phyloP scores from a whole-genome alignment of 2,888 invertebrate species.

The Rhimphoctona megacephalus region DNA sequence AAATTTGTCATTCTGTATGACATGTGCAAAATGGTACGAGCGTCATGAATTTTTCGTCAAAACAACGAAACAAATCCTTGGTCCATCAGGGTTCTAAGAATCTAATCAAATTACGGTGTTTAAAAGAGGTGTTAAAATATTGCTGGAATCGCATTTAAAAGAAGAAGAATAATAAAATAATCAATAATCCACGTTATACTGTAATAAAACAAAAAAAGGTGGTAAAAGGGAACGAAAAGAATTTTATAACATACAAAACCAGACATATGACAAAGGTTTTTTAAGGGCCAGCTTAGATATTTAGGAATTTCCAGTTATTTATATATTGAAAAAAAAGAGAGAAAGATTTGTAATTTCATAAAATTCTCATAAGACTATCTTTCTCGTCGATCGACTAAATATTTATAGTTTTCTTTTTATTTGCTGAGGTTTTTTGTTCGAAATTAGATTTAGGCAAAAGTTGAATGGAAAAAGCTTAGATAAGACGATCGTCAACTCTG shows the following conservation, averaged over 20 bases:
- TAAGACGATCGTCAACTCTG: constrained; percentile 54
- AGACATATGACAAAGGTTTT: constrained; percentile 51
- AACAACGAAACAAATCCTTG: constrained; percentile 48
- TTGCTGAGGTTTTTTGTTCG: constrained; percentile 10
- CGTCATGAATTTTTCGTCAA: constrained; percentile 57
- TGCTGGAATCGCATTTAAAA: constrained; percentile 32
- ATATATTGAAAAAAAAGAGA: neutral
- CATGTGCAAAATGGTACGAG: constrained; percentile 39
- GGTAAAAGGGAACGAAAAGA: constrained; percentile 31
- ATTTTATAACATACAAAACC: constrained; percentile 21
- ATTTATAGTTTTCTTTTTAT: constrained; percentile 26
- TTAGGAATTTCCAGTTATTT: constrained; percentile 41
- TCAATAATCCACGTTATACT: constrained; percentile 28
- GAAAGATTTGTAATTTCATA: constrained; percentile 2
- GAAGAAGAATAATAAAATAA: constrained; percentile 28
- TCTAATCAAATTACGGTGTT: constrained; percentile 35
- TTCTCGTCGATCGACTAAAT: constrained; percentile 26
- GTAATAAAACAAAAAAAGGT: constrained; percentile 44
- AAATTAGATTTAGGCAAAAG: constrained; percentile 56
- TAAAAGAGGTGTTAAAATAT: constrained; percentile 44
- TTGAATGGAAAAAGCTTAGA: constrained; percentile 40
- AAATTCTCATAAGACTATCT: constrained; percentile 23
- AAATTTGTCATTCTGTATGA: constrained; percentile 35
- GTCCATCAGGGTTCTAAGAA: constrained; percentile 42
- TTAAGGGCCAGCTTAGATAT: constrained; percentile 51